phyloP scores from a whole-genome alignment of 2,113 vertebrate genomes.

The Grammomys surdaster region DNA sequence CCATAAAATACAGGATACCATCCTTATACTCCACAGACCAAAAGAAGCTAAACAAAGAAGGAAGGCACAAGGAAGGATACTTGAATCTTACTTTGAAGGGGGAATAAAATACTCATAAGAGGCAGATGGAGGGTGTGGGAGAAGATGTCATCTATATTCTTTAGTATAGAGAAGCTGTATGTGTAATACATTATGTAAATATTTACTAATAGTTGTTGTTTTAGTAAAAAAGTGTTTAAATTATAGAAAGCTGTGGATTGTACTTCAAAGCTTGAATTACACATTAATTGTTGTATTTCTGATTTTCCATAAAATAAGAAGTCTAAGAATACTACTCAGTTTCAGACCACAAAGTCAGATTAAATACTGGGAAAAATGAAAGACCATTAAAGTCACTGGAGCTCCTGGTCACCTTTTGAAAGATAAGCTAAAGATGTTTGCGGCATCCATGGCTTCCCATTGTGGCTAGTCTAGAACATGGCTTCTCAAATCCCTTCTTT shows the following conservation, averaged over 20 bases:
- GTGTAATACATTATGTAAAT: neutral
- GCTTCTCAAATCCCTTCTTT: neutral
- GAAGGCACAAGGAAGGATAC: too few species aligned
- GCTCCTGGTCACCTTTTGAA: rapidly evolving
- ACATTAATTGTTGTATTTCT: neutral
- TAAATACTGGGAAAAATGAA: neutral
- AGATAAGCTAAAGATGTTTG: neutral
- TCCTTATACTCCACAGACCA: too few species aligned
- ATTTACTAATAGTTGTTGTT: neutral
- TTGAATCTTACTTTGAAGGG: too few species aligned
- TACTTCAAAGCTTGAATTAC: neutral
- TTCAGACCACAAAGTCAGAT: neutral
- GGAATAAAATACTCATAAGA: too few species aligned
- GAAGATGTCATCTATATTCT: neutral
- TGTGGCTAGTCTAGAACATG: neutral
- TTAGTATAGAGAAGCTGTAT: neutral
- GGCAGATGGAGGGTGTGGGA: neutral
- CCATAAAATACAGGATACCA: too few species aligned
- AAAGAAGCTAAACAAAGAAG: too few species aligned
- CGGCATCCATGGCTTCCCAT: rapidly evolving
- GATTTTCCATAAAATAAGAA: neutral
- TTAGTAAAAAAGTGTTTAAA: neutral
- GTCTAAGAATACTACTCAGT: neutral
- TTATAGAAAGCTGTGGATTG: neutral
- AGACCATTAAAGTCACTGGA: neutral